Conservation (phyloP, 1,140 invertebrate genomes). For the Apolygus lucorum region DNA sequence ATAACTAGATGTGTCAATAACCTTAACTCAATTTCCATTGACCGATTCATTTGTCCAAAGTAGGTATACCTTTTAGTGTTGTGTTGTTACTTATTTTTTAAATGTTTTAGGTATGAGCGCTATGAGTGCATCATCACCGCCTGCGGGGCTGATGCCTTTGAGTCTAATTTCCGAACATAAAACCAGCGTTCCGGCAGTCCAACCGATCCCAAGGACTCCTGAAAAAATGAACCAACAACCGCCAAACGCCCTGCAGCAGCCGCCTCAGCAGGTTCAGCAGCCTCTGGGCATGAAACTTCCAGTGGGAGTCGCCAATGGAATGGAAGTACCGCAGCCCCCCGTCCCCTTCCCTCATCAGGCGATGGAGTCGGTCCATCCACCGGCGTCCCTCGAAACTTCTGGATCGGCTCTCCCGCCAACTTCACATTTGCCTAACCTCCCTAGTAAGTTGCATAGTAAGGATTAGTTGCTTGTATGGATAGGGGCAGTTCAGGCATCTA, state of each 20-base stretch:
- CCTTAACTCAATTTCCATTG: no score
- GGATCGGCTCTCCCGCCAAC: slow-evolving; percentile 12
- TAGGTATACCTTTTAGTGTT: no score
- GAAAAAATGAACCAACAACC: slow-evolving; percentile 27
- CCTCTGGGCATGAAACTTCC: neutral
- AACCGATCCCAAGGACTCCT: slow-evolving; percentile 24
- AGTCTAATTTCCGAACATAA: slow-evolving; percentile 32
- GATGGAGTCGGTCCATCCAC: neutral
- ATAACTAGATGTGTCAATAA: no score
- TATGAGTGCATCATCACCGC: slow-evolving; percentile 33
- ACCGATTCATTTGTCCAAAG: no score
- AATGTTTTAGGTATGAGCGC: slow-evolving; percentile 32
- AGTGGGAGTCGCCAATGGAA: slow-evolving; percentile 16
- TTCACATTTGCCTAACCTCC: slow-evolving; percentile 20
- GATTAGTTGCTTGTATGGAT: no score
- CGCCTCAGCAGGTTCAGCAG: neutral
- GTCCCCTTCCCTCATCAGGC: neutral
- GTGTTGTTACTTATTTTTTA: no score
- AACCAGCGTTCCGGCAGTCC: slow-evolving; percentile 18
- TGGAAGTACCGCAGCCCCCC: neutral
- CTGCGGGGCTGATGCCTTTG: slow-evolving; percentile 28
- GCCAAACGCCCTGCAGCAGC: neutral
- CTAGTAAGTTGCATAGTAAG: slow-evolving; percentile 19
- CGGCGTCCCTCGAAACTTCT: neutral
- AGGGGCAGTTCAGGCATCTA: no score